phyloP scores from a whole-genome alignment of 1,140 invertebrate genomes.

The Druon quercuslanigerum region DNA sequence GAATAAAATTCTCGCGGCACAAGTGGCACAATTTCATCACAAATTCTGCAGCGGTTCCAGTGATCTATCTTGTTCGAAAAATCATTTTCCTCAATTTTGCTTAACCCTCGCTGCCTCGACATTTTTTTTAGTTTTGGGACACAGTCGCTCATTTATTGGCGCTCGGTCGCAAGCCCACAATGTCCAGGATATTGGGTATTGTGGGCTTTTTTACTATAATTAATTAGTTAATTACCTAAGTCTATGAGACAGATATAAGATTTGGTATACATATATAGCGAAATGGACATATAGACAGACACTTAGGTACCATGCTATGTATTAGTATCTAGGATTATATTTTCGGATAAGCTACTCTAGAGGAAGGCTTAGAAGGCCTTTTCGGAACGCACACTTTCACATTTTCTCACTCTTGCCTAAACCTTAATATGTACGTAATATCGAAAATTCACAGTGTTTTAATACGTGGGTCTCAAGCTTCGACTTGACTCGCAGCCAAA shows the following conservation, averaged over 20 bases:
- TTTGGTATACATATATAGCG: conserved; percentile 20
- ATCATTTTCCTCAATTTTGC: conserved; percentile 20
- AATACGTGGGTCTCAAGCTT: conserved; percentile 55
- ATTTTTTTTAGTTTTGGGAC: neutral
- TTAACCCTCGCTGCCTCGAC: conserved; percentile 28
- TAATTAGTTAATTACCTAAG: conserved; percentile 19
- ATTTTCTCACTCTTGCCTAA: conserved; percentile 30
- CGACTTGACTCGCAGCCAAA: conserved; percentile 50
- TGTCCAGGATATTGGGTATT: neutral
- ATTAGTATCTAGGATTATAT: conserved; percentile 8
- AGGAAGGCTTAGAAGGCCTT: conserved; percentile 31
- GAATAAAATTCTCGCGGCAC: conserved; percentile 49
- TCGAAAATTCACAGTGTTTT: conserved; percentile 58
- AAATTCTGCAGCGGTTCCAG: conserved; percentile 48
- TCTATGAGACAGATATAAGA: conserved; percentile 23
- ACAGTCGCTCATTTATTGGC: conserved; percentile 10
- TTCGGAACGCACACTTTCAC: conserved; percentile 27
- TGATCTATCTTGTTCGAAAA: conserved; percentile 39
- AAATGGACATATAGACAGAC: conserved; percentile 40
- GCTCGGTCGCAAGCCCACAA: conserved; percentile 1
- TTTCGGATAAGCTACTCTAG: conserved; percentile 15
- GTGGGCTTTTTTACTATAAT: conserved; percentile 1
- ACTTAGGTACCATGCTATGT: conserved; percentile 45
- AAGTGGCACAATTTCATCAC: conserved; percentile 68
- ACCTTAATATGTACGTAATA: conserved; percentile 50